Evolutionary conservation across 1,140 invertebrate genomes (phyloP).

Genomic region (Bemisia tabaci): DNA sequence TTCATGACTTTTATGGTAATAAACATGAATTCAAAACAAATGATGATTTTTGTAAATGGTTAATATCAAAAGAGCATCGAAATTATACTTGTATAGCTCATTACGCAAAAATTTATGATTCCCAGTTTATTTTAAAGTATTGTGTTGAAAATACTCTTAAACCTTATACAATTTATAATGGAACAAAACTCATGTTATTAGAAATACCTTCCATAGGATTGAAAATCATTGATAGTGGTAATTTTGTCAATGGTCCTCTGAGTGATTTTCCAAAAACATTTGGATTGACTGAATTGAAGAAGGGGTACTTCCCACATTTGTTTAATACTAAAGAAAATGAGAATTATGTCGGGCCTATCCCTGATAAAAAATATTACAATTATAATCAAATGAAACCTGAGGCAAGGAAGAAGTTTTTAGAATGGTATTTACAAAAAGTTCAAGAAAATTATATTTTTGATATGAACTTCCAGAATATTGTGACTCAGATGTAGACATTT

Average conservation of each 20-base stretch:
- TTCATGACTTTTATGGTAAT: conserved; percentile 8
- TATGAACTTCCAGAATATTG: conserved; percentile 12
- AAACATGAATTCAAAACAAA: conserved; percentile 8
- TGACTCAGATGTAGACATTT: conserved; percentile 14
- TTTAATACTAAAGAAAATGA: conserved; percentile 12
- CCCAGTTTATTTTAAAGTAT: conserved; percentile 8
- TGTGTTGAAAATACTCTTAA: conserved; percentile 12
- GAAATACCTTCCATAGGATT: conserved; percentile 9
- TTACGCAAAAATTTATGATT: conserved; percentile 8
- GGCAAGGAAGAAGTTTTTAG: conserved; percentile 6
- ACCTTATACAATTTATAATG: conserved; percentile 12
- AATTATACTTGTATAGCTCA: conserved; percentile 10
- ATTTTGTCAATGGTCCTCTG: conserved; percentile 6
- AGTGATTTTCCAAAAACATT: conserved; percentile 6
- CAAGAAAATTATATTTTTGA: conserved; percentile 11
- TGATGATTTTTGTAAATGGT: conserved; percentile 12
- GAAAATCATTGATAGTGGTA: conserved; percentile 9
- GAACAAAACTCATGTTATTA: conserved; percentile 11
- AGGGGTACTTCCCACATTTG: conserved; percentile 13
- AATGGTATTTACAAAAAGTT: conserved; percentile 11
- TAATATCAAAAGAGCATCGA: conserved; percentile 10
- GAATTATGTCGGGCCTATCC: conserved; percentile 13
- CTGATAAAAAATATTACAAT: conserved; percentile 10
- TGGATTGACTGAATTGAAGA: conserved; percentile 10
- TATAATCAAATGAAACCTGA: conserved; percentile 9